These are phyloP conservation scores for Lysiphlebus fabarum DNA, from an alignment of 1,140 invertebrate species.

Conservation along the genomic window DNA sequence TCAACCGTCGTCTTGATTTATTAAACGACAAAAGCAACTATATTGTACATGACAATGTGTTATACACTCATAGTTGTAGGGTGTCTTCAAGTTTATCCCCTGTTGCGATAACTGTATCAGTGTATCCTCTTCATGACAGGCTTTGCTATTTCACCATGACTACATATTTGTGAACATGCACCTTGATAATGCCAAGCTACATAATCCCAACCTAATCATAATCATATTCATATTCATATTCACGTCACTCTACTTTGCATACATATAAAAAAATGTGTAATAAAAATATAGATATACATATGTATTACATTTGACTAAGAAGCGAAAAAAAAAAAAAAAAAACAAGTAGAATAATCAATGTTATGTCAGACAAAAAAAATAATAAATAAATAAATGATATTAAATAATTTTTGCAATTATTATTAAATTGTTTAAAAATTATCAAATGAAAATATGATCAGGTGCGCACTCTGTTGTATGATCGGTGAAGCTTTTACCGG, in stretches of 20 bases:
- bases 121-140: not conserved
- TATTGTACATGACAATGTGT: not conserved
- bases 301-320: no score
- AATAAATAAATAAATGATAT: no score
- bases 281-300: no score
- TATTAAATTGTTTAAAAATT: no score
- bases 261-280: no score
- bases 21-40: not conserved
- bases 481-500: constrained; percentile 1
- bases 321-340: no score
- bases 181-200: not conserved
- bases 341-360: no score
- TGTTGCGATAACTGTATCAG: constrained; percentile 13
- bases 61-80: constrained; percentile 8
- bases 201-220: no score
- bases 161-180: constrained; percentile 17
- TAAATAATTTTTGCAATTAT: no score
- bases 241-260: no score
- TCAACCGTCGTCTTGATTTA: constrained; percentile 9
- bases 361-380: no score
- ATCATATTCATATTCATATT: no score
- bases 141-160: not conserved
- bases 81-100: constrained; percentile 16
- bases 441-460: not conserved
- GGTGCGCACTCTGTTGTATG: constrained; percentile 10